Evolutionary conservation across 2,113 vertebrate species (phyloP), one percentile per base, ranked within the genome.

Genomic region (Phyllostomus hastatus): DNA sequence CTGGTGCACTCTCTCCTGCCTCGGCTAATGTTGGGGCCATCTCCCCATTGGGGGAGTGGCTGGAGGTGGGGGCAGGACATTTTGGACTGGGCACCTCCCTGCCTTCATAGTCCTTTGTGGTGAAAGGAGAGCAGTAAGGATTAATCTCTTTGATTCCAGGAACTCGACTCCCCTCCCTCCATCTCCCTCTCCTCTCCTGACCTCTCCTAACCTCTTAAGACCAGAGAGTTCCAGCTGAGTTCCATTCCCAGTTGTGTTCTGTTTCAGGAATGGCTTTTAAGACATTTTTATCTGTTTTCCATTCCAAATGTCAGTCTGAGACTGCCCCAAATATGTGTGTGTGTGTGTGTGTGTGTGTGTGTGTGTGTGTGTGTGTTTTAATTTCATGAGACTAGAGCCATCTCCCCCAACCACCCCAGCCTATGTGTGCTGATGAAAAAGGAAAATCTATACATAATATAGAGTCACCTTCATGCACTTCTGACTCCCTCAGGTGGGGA

Each of bases 271-370:
- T 50, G 79, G 22, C n/a, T n/a, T 66, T 43, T 38, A 69, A 59
- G 66, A 33, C 3, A 16, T 66, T 72, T 52, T 54, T 59, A 92
- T 90, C 79, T 94, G 81, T 70, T 82, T 96, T 69, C 86, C 46
- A 70, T 94, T 96, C 88, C 4, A 5, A 59, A 76, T 1, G 0
- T 61, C 80, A 48, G 16, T 33, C 69, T 76, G 83, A 83, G 67
- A 48, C 12, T 11, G 81, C 50, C n/a, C 43, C 59, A 33, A 82
- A 59, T 46, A 10, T 31, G 26, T 61, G 26, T 61, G 11, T 61
- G 11, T 61, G 57, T 59, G 26, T 31, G 28, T 64, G 28, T 61
- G 11, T 61, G 11, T 61, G 57, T 59, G 26, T 31, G 28, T 64
- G 28, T 61, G 11, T 69, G 67, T 69, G 35, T 72, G 64, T 24